These are phyloP conservation scores for Nerophis ophidion DNA, from an alignment of 2,113 vertebrate genomes.

Conservation along the genomic window DNA sequence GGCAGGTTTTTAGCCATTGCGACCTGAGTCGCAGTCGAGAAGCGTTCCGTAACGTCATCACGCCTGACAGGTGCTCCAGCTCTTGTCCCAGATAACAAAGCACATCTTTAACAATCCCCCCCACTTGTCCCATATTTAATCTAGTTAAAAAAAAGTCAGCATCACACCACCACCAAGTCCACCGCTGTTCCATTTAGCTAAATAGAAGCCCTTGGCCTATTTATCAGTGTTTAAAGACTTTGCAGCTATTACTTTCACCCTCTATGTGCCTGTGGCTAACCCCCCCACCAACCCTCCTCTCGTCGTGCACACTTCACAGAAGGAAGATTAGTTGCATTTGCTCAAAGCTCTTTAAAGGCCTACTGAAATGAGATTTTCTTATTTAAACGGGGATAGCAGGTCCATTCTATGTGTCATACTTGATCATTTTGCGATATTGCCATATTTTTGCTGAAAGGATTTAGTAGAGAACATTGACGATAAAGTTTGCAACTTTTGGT, in stretches of 20 bases:
- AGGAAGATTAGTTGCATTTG: slow-evolving; percentile 20
- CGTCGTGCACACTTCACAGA: background rate
- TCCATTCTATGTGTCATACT: no score
- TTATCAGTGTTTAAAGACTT: slow-evolving; percentile 36
- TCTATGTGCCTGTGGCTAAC: slow-evolving; percentile 15
- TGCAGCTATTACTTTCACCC: slow-evolving; percentile 33
- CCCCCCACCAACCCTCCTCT: background rate
- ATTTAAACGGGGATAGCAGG: no score
- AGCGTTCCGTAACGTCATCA: background rate
- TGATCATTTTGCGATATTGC: no score
- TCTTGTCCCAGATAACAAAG: slow-evolving; percentile 52
- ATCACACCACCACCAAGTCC: slow-evolving; percentile 29
- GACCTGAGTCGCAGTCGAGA: slow-evolving; percentile 1
- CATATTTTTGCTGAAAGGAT: no score
- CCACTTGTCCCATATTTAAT: slow-evolving; percentile 42
- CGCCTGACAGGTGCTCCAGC: slow-evolving; percentile 16
- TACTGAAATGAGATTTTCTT: no score
- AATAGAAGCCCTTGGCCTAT: slow-evolving; percentile 53
- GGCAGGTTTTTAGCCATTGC: background rate
- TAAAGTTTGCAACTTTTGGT: no score
- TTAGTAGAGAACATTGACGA: no score
- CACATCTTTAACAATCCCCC: slow-evolving; percentile 41
- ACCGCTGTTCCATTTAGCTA: slow-evolving; percentile 43
- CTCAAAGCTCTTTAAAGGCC: slow-evolving; percentile 3
- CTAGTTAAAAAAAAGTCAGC: slow-evolving; percentile 44